A percentile compares a stretch with the other conserved stretches of the same genome.
These are phyloP conservation scores for Leptura quadrifasciata DNA, from an alignment of 2,888 invertebrate species.

Conservation along the genomic window DNA sequence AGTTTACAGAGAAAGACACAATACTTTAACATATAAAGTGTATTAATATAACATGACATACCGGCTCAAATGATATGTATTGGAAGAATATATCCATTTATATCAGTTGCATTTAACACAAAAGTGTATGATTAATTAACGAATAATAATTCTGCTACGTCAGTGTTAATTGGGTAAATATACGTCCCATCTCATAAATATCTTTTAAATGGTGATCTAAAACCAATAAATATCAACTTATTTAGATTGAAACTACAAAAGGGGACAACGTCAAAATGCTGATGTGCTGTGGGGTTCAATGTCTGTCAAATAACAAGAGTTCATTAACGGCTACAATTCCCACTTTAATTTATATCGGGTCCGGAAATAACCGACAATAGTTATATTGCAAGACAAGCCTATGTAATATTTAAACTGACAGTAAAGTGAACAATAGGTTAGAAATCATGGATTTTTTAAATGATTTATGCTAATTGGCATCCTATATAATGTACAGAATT, in stretches of 20 bases:
- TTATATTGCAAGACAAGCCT: too few relatives aligned
- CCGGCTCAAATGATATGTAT: not conserved
- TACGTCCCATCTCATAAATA: not conserved
- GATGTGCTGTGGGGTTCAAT: not conserved
- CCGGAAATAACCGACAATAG: too few relatives aligned
- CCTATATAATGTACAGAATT: too few relatives aligned
- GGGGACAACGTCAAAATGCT: not conserved
- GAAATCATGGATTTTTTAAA: too few relatives aligned
- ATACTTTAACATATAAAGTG: not conserved
- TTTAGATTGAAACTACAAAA: not conserved
- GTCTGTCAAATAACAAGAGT: too few relatives aligned
- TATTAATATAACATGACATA: not conserved
- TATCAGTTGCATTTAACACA: not conserved
- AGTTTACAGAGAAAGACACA: not conserved
- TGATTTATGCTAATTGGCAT: too few relatives aligned
- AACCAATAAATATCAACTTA: not conserved
- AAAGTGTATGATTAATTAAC: not conserved
- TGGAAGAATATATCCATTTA: too few relatives aligned
- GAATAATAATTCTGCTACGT: not conserved
- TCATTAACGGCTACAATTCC: too few relatives aligned
- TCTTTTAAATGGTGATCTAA: not conserved
- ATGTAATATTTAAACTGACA: too few relatives aligned
- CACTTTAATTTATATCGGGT: too few relatives aligned
- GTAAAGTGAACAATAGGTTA: too few relatives aligned
- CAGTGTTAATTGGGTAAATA: not conserved